Base-by-base conservation (phyloP, 1,140 invertebrate species). In the Drosophila miranda region DNA sequence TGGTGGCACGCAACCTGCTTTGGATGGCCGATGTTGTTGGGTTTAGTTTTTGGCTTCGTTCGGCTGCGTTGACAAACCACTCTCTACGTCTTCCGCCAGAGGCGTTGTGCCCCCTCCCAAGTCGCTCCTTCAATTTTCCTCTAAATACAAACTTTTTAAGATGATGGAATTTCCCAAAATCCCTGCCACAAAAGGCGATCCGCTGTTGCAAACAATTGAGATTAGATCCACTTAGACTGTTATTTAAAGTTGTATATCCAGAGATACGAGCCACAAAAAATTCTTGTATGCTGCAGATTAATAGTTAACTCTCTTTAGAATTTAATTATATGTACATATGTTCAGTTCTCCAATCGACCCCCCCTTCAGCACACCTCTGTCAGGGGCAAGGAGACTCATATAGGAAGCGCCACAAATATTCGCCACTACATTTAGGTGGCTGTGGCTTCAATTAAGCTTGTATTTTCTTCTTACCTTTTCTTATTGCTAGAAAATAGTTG, bases 1-100 rank as follows among this genome's bases (percentile, higher is more conserved):
- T 13, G n/a, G 8, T 34, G 77, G 59, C 63, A 82, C 49, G 61
- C 67, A 84, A 84, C 84, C 81, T 84, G 76, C 80, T 67, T 84
- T 54, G 66, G 56, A 62, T 84, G 60, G 71, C 61, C 41, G 21
- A 78, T 54, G 59, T 53, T 63, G 58, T 46, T 53, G 79, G 58
- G 61, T 14, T 78, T 54, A 60, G 66, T 62, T 78, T 84, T 71
- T 75, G 70, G 62, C 41, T 66, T 63, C 56, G 21, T 64, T 69
- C 51, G 52, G 53, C 66, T 76, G 55, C 63, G 72, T 80, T 86
- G 73, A 86, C 81, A 84, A 38, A 81, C 73, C 75, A 44, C 56
- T 72, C 54, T 42, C 26, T 13, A 21, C 13, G 26, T 19, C 6
- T 69, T 34, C 48, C 14, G 63, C 51, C 66, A 54, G 28, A 42